A percentile compares a stretch with the other conserved stretches of the same genome.
phyloP scores from a whole-genome alignment of 53 echinoderm and acorn worm species.

The Zoroaster sp. region DNA sequence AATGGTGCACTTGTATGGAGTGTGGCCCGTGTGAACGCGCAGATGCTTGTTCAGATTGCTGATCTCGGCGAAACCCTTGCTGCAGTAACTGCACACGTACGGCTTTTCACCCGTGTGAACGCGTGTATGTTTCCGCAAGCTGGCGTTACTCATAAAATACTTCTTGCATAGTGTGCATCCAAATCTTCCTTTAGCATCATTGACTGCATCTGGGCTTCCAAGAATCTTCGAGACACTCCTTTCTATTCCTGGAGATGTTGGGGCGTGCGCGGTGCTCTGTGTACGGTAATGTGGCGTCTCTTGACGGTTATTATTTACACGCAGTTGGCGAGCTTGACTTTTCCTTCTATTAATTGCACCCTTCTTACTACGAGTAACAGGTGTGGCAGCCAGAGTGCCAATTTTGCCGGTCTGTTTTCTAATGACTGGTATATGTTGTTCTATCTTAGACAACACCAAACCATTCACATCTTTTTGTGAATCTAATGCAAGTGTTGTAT shows the following conservation, averaged over 20 bases:
- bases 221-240: not conserved
- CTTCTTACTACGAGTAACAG: too few species aligned
- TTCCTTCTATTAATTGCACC: too few species aligned
- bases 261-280: not conserved
- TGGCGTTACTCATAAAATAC: conserved; percentile 10
- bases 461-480: not conserved
- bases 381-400: not conserved
- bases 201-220: not conserved
- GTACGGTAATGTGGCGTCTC: too few species aligned
- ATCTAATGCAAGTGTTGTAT: not conserved
- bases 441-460: not conserved
- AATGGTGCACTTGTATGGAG: not conserved
- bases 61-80: not conserved
- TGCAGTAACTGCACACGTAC: conserved; percentile 14
- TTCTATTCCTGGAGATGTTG: not conserved
- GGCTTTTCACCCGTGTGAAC: conserved; percentile 42
- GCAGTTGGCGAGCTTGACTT: too few species aligned
- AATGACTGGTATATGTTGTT: not conserved
- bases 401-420: not conserved
- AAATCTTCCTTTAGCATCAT: not conserved
- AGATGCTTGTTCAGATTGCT: conserved; percentile 40
- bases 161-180: conserved; percentile 4
- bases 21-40: conserved; percentile 44
- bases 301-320: too few species aligned
- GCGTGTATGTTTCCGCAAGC: conserved; percentile 4